These are phyloP conservation scores for Nomada flava DNA, from an alignment of 2,888 invertebrate genomes.

Conservation along the genomic window DNA sequence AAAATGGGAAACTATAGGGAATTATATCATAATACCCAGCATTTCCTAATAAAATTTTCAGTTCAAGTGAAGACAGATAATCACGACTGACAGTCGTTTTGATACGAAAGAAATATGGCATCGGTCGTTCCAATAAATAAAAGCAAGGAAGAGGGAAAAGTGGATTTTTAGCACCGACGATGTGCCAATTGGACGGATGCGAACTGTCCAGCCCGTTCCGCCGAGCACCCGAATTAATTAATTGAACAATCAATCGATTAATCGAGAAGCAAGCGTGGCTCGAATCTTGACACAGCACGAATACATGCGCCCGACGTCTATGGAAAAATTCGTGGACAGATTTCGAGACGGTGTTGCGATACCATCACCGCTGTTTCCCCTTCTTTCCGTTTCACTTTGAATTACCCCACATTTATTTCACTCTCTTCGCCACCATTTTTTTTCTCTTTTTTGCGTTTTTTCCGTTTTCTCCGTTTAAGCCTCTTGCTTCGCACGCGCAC, in stretches of 20 bases:
- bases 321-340: slow-evolving; percentile 80
- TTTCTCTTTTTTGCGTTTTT: background rate
- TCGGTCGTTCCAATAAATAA: background rate
- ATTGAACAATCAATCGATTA: slow-evolving; percentile 48
- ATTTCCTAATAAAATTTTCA: no score
- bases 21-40: no score
- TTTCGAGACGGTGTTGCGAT: slow-evolving; percentile 73
- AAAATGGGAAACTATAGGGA: no score
- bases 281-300: slow-evolving; percentile 33
- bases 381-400: slow-evolving; percentile 12
- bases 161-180: background rate
- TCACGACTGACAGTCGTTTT: no score
- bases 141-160: background rate
- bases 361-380: slow-evolving; percentile 54
- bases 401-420: background rate
- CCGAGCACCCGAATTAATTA: slow-evolving; percentile 55
- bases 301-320: slow-evolving; percentile 74
- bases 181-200: background rate
- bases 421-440: slow-evolving; percentile 7
- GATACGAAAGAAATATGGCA: no score
- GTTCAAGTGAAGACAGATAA: no score
- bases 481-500: slow-evolving; percentile 13
- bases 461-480: background rate
- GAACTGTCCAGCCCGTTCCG: slow-evolving; percentile 36
- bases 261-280: slow-evolving; percentile 33